A percentile compares a stretch with the other conserved stretches of the same genome.
phyloP scores from a whole-genome alignment of 1,140 invertebrate genomes.

The Drosophila pruinosa region DNA sequence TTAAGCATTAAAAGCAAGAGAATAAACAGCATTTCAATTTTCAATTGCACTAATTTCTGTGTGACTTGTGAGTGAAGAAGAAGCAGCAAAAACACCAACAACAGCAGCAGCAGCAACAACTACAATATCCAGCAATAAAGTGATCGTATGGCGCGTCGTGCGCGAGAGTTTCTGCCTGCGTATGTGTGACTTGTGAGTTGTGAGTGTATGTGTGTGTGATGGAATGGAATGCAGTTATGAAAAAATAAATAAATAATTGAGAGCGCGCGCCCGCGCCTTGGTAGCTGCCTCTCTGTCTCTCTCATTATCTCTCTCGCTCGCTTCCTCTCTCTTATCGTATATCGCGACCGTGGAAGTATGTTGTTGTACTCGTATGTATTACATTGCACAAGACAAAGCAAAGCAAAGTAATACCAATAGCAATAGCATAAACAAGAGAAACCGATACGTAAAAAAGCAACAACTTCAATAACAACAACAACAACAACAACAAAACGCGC shows the following conservation, averaged over 20 bases:
- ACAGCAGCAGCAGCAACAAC: constrained; percentile 30
- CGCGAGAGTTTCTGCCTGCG: constrained; percentile 33
- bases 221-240: constrained; percentile 81
- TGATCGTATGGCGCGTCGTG: constrained; percentile 51
- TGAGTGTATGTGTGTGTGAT: constrained; percentile 54
- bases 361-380: constrained; percentile 35
- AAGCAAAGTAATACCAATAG: constrained; percentile 38
- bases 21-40: constrained; percentile 48
- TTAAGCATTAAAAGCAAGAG: constrained; percentile 50
- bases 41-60: constrained; percentile 42
- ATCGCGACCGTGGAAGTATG: constrained; percentile 56
- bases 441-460: constrained; percentile 31
- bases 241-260: constrained; percentile 76
- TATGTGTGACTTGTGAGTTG: constrained; percentile 44
- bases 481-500: constrained; percentile 53
- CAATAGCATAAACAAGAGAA: constrained; percentile 46
- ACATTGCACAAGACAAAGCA: constrained; percentile 63
- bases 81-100: constrained; percentile 28
- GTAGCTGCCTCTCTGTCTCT: constrained; percentile 38
- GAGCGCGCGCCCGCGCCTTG: constrained; percentile 61
- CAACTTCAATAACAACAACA: constrained; percentile 41
- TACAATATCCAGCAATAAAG: constrained; percentile 26
- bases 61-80: constrained; percentile 42
- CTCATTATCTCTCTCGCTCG: constrained; percentile 20
- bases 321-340: constrained; percentile 23